Base-by-base conservation (phyloP, 2,888 invertebrate species). In the Pogonocherus hispidulus region DNA sequence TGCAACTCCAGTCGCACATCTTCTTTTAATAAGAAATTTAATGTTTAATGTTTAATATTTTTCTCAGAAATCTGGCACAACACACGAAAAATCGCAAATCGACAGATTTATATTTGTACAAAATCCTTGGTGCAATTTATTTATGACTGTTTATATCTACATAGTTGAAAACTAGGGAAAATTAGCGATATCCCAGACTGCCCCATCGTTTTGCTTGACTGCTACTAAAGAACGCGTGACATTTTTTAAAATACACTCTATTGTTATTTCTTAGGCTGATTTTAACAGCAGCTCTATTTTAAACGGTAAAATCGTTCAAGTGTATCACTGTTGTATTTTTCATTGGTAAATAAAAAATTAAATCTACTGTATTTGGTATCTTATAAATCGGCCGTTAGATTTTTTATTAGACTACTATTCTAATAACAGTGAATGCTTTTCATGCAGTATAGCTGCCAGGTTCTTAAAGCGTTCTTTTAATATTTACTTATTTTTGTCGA, bases 161-260 rank as follows among this genome's bases (percentile, higher is more conserved):
- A 16, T 19, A 18, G 11, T 3, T 9, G 32, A 11, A 44, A 44
- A 11, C 22, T 23, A 18, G 23, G 57, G 57, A 57, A 57, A 57
- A 44, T 57, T 46, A 27, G 27, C 23, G 27, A 44, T 57, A 23
- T 57, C 27, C 57, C 57, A 14, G 22, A 5, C 16, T 20, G 18
- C 23, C 46, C n/a, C 22, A 35, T 19, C 60, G 51, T 54, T 44
- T 52, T 63, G 63, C 63, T 63, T 41, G 41, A n/a, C 44, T 63
- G 55, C 44, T 46, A 63, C 46, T 55, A 55, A 63, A 63, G 55
- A 63, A 63, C 63, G 63, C 63, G 52, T 63, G 55, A 55, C 63
- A 63, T 27, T 63, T 44, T 63, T 63, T 63, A 41, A 18, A 27
- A 27, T 52, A 32, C 54, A 20, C 23, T 63, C 54, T 55, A 54